These are phyloP conservation scores for Apodemus agrarius DNA, from an alignment of 2,797 vertebrate genomes.

Conservation along the genomic window DNA sequence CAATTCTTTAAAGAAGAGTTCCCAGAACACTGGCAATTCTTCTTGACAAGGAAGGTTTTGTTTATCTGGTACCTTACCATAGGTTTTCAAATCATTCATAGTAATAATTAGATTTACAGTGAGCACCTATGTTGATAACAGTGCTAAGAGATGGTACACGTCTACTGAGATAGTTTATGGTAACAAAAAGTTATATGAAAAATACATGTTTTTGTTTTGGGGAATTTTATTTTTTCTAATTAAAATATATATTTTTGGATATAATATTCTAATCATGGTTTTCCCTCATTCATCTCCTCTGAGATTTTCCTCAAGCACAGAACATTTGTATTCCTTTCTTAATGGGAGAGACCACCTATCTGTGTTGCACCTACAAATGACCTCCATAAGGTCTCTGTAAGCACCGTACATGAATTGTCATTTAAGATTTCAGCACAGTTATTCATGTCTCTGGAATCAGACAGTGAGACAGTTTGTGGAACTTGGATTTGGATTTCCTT, in stretches of 20 bases:
- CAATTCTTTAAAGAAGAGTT: neutral
- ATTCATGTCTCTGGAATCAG: neutral
- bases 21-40: neutral
- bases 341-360: no score
- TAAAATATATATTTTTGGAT: neutral
- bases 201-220: neutral
- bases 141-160: neutral
- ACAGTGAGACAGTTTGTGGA: neutral
- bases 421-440: neutral
- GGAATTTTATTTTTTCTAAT: neutral
- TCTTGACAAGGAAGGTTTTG: no score
- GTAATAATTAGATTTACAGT: neutral
- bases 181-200: neutral
- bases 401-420: no score
- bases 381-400: neutral
- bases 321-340: no score
- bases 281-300: no score
- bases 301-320: no score
- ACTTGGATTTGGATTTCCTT: neutral
- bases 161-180: neutral
- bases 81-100: neutral
- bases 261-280: no score
- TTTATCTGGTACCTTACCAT: neutral
- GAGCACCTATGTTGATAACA: neutral
- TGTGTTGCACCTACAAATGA: neutral